A percentile compares a stretch with the other conserved stretches of the same genome.
These are phyloP conservation scores for Thymelicus sylvestris DNA, from an alignment of 2,888 invertebrate species.

Conservation along the genomic window DNA sequence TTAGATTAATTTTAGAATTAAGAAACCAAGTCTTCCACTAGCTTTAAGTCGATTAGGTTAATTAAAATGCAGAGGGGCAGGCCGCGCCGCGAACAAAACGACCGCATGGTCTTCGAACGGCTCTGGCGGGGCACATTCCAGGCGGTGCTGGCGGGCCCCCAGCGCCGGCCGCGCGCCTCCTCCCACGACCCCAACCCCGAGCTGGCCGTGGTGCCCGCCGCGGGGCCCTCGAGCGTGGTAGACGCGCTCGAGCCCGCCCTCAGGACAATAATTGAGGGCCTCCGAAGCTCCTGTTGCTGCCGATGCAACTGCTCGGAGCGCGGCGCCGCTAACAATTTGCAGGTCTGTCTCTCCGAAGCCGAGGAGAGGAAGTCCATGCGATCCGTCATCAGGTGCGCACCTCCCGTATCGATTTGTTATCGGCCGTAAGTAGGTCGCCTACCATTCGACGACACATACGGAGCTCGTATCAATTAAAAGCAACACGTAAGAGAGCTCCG, in stretches of 20 bases:
- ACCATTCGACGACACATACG: conserved; percentile 41
- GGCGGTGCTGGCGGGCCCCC: conserved; percentile 72
- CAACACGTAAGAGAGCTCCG: conserved; percentile 44
- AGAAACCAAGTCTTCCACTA: conserved; percentile 85
- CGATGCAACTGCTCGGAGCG: conserved; percentile 73
- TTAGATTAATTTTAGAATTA: conserved; percentile 62
- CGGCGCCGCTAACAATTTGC: conserved; percentile 75
- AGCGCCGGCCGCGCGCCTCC: conserved; percentile 71
- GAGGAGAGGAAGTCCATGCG: conserved; percentile 85
- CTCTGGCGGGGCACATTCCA: conserved; percentile 89
- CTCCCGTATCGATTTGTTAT: conserved; percentile 55
- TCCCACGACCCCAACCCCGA: conserved; percentile 66
- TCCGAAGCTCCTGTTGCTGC: conserved; percentile 75
- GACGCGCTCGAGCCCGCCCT: conserved; percentile 78
- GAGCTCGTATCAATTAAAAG: conserved; percentile 51
- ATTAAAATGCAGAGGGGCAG: conserved; percentile 79
- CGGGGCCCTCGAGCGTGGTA: conserved; percentile 60
- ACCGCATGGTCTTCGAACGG: conserved; percentile 88
- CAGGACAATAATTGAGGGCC: conserved; percentile 69
- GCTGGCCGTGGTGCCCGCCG: conserved; percentile 49
- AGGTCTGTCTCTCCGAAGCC: conserved; percentile 82
- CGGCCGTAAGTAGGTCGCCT: conserved; percentile 48
- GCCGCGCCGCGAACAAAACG: conserved; percentile 79
- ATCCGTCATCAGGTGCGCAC: conserved; percentile 87
- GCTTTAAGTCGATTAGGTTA: conserved; percentile 66